These are phyloP conservation scores for Diabrotica virgifera DNA, from an alignment of 1,140 invertebrate species.

Conservation along the genomic window DNA sequence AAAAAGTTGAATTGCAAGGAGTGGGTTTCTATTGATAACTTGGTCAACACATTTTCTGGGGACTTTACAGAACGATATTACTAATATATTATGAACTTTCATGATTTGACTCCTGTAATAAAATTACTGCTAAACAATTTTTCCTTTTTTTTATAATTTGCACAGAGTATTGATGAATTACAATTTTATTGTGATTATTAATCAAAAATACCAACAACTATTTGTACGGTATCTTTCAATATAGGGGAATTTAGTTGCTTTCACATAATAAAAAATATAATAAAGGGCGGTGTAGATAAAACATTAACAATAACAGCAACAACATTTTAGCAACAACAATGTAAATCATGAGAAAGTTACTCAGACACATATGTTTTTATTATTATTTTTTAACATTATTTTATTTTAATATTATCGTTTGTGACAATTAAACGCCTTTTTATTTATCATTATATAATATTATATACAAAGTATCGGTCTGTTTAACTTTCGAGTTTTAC, in stretches of 20 bases:
- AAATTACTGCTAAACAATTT: too few species aligned
- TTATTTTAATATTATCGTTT: neutral
- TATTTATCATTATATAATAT: constrained; percentile 5
- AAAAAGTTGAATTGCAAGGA: too few species aligned
- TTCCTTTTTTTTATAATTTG: too few species aligned
- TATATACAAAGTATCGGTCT: constrained; percentile 11
- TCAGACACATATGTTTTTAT: constrained; percentile 22
- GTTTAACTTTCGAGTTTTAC: constrained; percentile 22
- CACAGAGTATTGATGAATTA: too few species aligned
- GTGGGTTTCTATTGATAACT: too few species aligned
- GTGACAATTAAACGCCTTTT: neutral
- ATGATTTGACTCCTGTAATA: too few species aligned
- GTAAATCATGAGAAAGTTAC: constrained; percentile 32
- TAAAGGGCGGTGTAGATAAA: constrained; percentile 21
- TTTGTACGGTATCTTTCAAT: too few species aligned
- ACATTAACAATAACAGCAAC: constrained; percentile 46
- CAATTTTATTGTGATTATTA: neutral
- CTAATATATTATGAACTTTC: too few species aligned
- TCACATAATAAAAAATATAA: neutral
- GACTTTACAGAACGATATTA: too few species aligned
- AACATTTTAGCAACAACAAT: constrained; percentile 45
- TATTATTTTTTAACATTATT: neutral
- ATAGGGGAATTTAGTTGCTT: too few species aligned
- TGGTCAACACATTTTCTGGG: too few species aligned
- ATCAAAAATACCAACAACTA: too few species aligned